Percentiles rank a stretch among this genome's conserved stretches.
Conservation (phyloP, 2,888 invertebrate genomes). For the Drosophila recens region DNA sequence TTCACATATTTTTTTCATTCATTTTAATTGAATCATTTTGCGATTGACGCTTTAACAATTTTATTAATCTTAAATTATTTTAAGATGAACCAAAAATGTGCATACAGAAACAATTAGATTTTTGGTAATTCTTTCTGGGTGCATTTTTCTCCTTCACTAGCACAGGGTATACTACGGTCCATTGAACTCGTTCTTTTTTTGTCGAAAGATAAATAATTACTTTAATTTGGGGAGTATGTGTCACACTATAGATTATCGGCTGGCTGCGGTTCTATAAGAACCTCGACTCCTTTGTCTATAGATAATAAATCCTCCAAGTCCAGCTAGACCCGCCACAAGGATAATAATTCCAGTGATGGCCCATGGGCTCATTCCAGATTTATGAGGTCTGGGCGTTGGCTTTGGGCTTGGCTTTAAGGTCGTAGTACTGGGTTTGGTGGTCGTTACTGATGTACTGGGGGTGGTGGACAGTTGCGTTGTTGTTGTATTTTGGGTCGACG, state of each 20-base stretch:
- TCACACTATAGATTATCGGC: not conserved
- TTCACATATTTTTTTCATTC: too few species aligned
- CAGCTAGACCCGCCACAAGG: conserved; percentile 6
- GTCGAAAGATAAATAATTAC: not conserved
- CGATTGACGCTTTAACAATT: too few species aligned
- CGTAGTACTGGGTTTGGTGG: not conserved
- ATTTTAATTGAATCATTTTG: too few species aligned
- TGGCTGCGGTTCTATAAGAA: conserved; percentile 4
- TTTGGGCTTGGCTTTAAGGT: not conserved
- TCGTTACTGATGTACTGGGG: not conserved
- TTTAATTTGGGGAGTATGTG: not conserved
- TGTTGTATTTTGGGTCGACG: not conserved
- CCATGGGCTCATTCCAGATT: conserved; percentile 22
- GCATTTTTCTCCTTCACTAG: too few species aligned
- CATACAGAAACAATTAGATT: too few species aligned
- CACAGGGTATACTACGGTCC: too few species aligned
- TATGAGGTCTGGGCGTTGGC: not conserved
- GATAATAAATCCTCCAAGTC: conserved; percentile 4
- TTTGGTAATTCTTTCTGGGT: too few species aligned
- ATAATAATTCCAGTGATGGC: conserved; percentile 21
- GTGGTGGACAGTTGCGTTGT: not conserved
- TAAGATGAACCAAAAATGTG: too few species aligned
- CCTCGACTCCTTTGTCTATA: conserved; percentile 9
- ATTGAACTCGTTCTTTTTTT: not conserved
- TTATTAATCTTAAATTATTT: not conserved